These are phyloP conservation scores for Lutjanus campechanus DNA, from an alignment of 2,797 vertebrate genomes.

Conservation along the genomic window DNA sequence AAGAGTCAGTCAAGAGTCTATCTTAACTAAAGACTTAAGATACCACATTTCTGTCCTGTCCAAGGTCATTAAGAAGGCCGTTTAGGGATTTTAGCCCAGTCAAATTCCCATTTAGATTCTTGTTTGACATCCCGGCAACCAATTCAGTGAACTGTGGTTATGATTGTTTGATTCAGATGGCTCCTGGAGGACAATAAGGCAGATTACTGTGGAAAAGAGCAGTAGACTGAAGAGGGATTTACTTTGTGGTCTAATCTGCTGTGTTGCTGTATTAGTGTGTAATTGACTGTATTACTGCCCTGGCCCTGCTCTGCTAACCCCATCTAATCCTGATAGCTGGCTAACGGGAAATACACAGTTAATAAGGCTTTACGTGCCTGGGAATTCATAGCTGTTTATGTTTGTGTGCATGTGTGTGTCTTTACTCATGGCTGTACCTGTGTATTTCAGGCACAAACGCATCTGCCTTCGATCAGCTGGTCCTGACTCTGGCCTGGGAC, in stretches of 20 bases:
- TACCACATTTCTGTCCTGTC: neutral
- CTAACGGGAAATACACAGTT: slow-evolving; percentile 49
- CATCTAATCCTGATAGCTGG: slow-evolving; percentile 58
- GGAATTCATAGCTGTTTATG: slow-evolving; percentile 19
- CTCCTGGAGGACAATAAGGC: slow-evolving; percentile 42
- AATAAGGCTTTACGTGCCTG: slow-evolving; percentile 46
- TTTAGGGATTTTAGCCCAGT: neutral
- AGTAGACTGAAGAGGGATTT: slow-evolving; percentile 53
- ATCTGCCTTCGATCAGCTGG: slow-evolving; percentile 97
- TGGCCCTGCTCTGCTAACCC: slow-evolving; percentile 38
- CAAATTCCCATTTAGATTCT: neutral
- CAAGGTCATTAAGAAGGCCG: neutral
- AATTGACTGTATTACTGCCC: slow-evolving; percentile 66
- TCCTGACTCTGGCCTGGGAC: slow-evolving; percentile 98
- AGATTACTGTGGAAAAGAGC: slow-evolving; percentile 51
- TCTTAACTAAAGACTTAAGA: too few species aligned
- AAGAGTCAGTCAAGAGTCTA: too few species aligned
- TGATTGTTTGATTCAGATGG: slow-evolving; percentile 40
- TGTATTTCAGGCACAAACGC: slow-evolving; percentile 92
- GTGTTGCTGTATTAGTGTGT: slow-evolving; percentile 59
- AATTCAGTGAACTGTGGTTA: neutral
- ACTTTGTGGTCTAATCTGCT: slow-evolving; percentile 60
- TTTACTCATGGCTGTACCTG: slow-evolving; percentile 21
- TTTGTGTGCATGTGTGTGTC: neutral
- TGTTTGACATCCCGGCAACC: neutral